These are phyloP conservation scores for Cosmorhoe ocellata DNA, from an alignment of 2,888 invertebrate genomes.

Conservation along the genomic window DNA sequence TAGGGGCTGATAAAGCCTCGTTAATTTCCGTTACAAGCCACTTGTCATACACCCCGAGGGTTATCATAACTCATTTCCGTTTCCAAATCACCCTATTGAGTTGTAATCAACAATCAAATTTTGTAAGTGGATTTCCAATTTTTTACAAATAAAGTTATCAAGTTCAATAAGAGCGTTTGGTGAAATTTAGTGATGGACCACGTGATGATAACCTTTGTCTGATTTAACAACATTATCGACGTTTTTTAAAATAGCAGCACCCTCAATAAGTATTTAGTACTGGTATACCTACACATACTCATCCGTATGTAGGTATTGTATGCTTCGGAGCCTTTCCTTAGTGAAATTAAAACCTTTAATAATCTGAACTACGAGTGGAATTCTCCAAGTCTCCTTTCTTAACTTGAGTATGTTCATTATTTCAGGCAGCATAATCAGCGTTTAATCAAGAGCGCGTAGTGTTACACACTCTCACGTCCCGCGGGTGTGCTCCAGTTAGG, in stretches of 20 bases:
- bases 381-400: neutral
- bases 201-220: too few species aligned
- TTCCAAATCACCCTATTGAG: slow-evolving; percentile 10
- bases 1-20: slow-evolving; percentile 54
- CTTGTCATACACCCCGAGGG: slow-evolving; percentile 45
- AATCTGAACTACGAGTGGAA: too few species aligned
- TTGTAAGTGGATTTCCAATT: neutral
- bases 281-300: too few species aligned
- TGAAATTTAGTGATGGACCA: neutral
- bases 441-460: slow-evolving; percentile 19
- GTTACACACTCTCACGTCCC: slow-evolving; percentile 12
- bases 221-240: too few species aligned
- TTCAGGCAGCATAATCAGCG: slow-evolving; percentile 15
- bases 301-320: too few species aligned
- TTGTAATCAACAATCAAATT: slow-evolving; percentile 7
- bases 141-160: too few species aligned
- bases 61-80: slow-evolving; percentile 34
- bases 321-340: too few species aligned
- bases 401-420: slow-evolving; percentile 6
- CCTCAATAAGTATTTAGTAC: too few species aligned
- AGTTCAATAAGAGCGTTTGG: too few species aligned
- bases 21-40: slow-evolving; percentile 63
- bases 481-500: slow-evolving; percentile 10
- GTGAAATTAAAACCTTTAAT: too few species aligned
- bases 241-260: too few species aligned